Evolutionary conservation across 2,113 vertebrate genomes (phyloP), one percentile per base, ranked within the genome.

Genomic region (Etia nguti): DNA sequence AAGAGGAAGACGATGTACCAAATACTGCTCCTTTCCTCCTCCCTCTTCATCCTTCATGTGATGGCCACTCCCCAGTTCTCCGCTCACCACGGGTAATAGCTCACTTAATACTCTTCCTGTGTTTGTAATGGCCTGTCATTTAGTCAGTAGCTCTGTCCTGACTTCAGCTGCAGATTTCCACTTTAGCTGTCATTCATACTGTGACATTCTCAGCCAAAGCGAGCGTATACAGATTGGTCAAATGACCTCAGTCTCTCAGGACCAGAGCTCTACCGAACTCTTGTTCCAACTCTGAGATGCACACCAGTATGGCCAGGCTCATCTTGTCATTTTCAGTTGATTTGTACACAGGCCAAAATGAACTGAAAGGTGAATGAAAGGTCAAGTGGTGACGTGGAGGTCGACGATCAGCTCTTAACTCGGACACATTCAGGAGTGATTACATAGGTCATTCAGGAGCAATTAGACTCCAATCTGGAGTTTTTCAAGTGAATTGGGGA

Each of bases 21-120:
- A 85, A 65, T 73, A 38, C 88, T 96, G 77, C 94, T 96, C 13
- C 93, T 97, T 11, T 95, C 92, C 85, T 94, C 93, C 85, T 94
- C 94, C 92, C 92, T 97, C 89, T 91, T 97, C 90, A 82, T 95
- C 89, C 93, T 97, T 29, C 95, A 95, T 22, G 95, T 92, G 87
- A 94, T 93, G 90, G 93, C 86, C 91, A 93, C 89, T 22, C 88
- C 93, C 79, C 96, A 95, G 81, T 83, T 93, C 90, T 79, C 88
- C 52, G 41, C 90, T 92, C 95, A 95, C 86, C 94, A 94, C 6
- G 96, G 96, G 96, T 97, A 97, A 95, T 79, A 2, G 79, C 79
- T 81, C 73, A 41, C 83, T 73, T 73, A n/a, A 31, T 13, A 2
- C 54, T 31, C 65, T 91, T 92, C 83, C 86, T 92, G 90, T 93